Evolutionary conservation across 2,888 invertebrate genomes (phyloP).

Genomic region (Hecatera dysodea): DNA sequence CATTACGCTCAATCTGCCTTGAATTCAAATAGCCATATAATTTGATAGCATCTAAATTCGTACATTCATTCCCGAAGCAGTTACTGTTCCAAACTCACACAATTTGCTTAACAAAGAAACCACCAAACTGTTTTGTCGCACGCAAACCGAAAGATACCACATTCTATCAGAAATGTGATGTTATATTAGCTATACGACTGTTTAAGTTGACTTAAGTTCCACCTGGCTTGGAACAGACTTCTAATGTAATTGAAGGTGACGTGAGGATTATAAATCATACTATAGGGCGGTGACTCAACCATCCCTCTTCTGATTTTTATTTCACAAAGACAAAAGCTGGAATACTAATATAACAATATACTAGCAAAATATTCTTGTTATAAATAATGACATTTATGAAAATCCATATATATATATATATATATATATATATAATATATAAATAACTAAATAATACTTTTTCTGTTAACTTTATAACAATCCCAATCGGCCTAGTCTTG

Average conservation of each 20-base stretch:
- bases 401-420: too few species aligned
- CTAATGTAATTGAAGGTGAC: constrained; percentile 17
- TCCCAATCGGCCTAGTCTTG: too few species aligned
- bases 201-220: constrained; percentile 38
- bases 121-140: constrained; percentile 64
- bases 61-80: constrained; percentile 53
- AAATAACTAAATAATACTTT: too few species aligned
- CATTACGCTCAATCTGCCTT: constrained; percentile 43
- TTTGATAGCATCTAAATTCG: constrained; percentile 61
- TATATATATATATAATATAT: too few species aligned
- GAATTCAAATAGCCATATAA: constrained; percentile 58
- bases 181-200: constrained; percentile 32
- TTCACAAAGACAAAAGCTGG: constrained; percentile 2
- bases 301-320: background rate
- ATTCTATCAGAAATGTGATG: constrained; percentile 57
- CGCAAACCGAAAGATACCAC: constrained; percentile 55
- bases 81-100: constrained; percentile 59
- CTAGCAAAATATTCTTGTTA: background rate
- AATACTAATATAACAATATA: background rate
- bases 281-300: background rate
- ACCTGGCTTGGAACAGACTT: constrained; percentile 5
- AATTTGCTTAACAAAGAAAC: constrained; percentile 64
- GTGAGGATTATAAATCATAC: background rate
- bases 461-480: too few species aligned
- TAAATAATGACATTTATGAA: background rate